Base-by-base conservation (phyloP, 2,888 invertebrate genomes). In the Drosophila buzzatii region DNA sequence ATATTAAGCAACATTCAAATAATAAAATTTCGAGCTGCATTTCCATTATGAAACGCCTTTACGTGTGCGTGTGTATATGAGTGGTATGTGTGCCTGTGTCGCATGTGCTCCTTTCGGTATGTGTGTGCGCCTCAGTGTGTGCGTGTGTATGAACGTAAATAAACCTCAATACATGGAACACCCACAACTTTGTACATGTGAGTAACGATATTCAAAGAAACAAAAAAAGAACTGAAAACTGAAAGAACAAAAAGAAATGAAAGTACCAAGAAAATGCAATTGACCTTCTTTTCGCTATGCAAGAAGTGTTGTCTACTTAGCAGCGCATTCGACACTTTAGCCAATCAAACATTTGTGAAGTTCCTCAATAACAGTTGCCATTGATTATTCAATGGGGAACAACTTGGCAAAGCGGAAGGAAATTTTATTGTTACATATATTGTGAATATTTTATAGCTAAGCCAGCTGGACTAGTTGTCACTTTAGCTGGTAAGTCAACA, bases 1-100 rank as follows among this genome's bases (percentile, higher is more conserved):
- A 62, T 31, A 66, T 39, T 37, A 42, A 53, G 52, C 3, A 52
- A 58, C 55, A 39, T 33, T 41, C 10, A 55, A 55, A 35, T 37
- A 44, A 33, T 14, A 7, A 37, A 39, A 55, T 8, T 8, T 41
- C 12, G 27, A 57, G 57, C 51, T 79, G 74, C 79, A 79, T 79
- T 79, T 60, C 37, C 69, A 85, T 83, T 83, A 83, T 83, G 88
- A 83, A 83, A 83, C 83, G 73, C 79, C 81, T 64, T 76, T 62
- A 82, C 71, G 64, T 76, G 79, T 78, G 65, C 72, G 83, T 78
- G 78, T 61, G 56, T 67, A 23, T 65, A 66, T 63, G 57, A 31
- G 44, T 61, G 58, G 42, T 57, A 45, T 56, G 41, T 39, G 57
- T 68, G 49, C 18, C 47, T 53, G 37, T 55, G 65, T 53, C 35